Conservation (phyloP, 2,113 vertebrate species). For the Fulmarus glacialis region DNA sequence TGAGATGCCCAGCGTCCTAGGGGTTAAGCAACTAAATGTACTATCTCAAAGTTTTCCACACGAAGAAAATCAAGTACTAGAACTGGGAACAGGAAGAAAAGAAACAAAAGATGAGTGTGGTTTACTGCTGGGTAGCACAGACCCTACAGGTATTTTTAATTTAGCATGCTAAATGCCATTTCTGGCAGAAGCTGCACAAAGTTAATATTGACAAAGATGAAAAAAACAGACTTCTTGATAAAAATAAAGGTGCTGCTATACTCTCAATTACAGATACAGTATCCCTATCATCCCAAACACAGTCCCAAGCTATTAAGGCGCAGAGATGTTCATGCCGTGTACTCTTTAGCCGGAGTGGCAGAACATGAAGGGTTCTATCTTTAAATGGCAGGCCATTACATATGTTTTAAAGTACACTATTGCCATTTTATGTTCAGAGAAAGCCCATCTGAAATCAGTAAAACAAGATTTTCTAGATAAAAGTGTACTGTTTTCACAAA, state of each 20-base stretch:
- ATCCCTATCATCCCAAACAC: not conserved
- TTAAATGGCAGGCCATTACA: accelerated
- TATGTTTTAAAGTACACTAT: not conserved
- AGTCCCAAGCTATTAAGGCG: not conserved
- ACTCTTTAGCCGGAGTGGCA: not conserved
- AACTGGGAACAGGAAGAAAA: not conserved
- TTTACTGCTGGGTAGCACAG: not conserved
- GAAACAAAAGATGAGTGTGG: not conserved
- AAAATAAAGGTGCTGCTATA: not conserved
- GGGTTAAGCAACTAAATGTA: not conserved
- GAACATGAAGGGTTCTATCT: not conserved
- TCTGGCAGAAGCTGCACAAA: not conserved
- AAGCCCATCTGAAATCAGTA: not conserved
- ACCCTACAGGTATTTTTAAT: not conserved
- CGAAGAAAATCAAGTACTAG: not conserved
- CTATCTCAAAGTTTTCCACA: not conserved
- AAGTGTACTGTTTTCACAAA: not conserved
- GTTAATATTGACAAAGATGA: not conserved
- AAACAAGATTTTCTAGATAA: not conserved
- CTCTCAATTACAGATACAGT: not conserved
- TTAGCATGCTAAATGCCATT: not conserved
- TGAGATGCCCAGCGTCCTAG: not conserved
- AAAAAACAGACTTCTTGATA: not conserved
- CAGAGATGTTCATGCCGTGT: not conserved
- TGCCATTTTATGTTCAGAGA: not conserved